Percentiles rank a stretch among this genome's conserved stretches.
phyloP scores from a whole-genome alignment of 2,113 vertebrate species.

The Anseranas semipalmata region DNA sequence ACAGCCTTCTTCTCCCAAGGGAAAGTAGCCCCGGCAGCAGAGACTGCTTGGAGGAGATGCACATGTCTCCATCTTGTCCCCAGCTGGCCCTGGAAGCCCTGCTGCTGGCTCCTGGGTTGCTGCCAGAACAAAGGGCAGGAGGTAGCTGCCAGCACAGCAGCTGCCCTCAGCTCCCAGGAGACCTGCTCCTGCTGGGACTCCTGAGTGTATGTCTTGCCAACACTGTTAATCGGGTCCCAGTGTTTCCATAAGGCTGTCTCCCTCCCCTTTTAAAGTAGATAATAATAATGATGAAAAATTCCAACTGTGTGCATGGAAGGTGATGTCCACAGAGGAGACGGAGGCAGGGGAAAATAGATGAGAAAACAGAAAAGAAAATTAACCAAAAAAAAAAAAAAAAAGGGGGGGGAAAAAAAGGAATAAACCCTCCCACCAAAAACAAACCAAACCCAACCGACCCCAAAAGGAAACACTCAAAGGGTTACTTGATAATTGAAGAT shows the following conservation, averaged over 20 bases:
- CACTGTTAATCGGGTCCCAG: background rate
- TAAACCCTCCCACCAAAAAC: slow-evolving; percentile 31
- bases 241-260: background rate
- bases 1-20: background rate
- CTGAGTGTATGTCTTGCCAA: background rate
- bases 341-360: slow-evolving; percentile 61
- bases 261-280: fast-evolving
- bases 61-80: background rate
- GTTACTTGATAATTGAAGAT: slow-evolving; percentile 93
- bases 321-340: slow-evolving; percentile 43
- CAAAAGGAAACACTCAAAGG: slow-evolving; percentile 66
- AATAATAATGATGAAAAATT: background rate
- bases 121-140: background rate
- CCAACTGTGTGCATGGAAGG: fast-evolving
- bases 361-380: slow-evolving; percentile 55
- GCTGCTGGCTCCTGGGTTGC: background rate
- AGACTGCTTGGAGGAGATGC: background rate
- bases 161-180: background rate
- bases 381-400: background rate
- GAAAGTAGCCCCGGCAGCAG: background rate
- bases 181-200: background rate
- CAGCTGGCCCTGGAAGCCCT: background rate
- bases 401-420: background rate
- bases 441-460: slow-evolving; percentile 48
- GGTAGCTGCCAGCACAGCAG: background rate